Conservation (phyloP, 1,140 invertebrate species). For the Trichonephila clavipes region DNA sequence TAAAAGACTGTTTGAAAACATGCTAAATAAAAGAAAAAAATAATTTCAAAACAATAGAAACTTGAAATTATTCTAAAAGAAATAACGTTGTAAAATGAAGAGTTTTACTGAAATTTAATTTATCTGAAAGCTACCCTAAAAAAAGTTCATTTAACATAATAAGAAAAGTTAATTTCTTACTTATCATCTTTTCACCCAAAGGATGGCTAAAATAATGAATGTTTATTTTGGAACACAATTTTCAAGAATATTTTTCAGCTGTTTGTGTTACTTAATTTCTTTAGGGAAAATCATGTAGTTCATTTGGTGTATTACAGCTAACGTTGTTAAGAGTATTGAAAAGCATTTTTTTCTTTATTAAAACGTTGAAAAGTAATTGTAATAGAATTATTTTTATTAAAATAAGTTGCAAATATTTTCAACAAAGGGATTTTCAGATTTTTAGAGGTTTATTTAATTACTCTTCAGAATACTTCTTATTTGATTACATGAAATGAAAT, state of each 20-base stretch:
- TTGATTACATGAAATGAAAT: too few relatives aligned
- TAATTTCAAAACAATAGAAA: not conserved
- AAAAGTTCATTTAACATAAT: conserved; percentile 49
- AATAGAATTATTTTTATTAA: too few relatives aligned
- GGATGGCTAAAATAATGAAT: conserved; percentile 9
- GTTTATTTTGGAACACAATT: not conserved
- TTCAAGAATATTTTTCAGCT: not conserved
- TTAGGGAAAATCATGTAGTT: conserved; percentile 17
- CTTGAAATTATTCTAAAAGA: not conserved
- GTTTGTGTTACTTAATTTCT: conserved; percentile 43
- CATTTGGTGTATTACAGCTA: conserved; percentile 35
- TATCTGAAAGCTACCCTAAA: conserved; percentile 26
- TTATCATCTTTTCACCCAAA: not conserved
- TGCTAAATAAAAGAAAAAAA: not conserved
- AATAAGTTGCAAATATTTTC: too few relatives aligned
- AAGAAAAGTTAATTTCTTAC: conserved; percentile 46
- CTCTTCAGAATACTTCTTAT: too few relatives aligned
- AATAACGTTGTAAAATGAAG: conserved; percentile 2
- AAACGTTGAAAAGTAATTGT: conserved; percentile 6
- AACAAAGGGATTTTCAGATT: too few relatives aligned
- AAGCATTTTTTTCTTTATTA: not conserved
- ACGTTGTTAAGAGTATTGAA: not conserved
- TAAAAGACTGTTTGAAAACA: too few relatives aligned
- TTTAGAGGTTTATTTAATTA: too few relatives aligned
- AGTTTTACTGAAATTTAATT: conserved; percentile 29